Evolutionary conservation across 2,888 invertebrate genomes (phyloP).

Genomic region (Helobdella robusta): DNA sequence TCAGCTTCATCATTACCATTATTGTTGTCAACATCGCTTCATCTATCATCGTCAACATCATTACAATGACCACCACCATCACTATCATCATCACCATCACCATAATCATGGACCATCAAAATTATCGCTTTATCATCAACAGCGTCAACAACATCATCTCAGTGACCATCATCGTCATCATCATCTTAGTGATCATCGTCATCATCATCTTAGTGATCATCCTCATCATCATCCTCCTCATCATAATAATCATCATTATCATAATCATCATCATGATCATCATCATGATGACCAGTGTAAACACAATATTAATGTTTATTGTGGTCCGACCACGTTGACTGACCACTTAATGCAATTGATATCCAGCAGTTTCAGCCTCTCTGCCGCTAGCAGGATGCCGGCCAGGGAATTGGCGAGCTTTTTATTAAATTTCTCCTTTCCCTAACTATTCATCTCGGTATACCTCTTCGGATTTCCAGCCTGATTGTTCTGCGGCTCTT

Average conservation of each 20-base stretch:
- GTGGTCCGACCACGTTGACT: neutral
- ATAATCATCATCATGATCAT: neutral
- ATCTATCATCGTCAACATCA: neutral
- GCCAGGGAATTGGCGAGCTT: no score
- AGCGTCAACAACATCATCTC: neutral
- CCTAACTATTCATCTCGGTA: neutral
- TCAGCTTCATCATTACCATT: neutral
- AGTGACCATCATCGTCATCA: neutral
- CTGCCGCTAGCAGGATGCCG: no score
- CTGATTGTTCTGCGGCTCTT: no score
- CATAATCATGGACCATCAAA: neutral
- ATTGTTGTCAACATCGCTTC: no score
- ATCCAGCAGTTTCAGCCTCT: neutral
- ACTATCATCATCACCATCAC: constrained; percentile 3
- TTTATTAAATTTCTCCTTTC: neutral
- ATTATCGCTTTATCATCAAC: neutral
- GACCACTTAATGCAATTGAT: neutral
- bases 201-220: neutral
- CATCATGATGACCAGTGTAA: neutral
- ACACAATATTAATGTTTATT: neutral
- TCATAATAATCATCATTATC: neutral
- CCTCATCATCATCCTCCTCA: neutral
- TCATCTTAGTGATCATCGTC: neutral
- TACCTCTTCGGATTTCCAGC: neutral
- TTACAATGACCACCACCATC: neutral